Evolutionary conservation across 1,140 invertebrate species (phyloP).

Genomic region (Tribolium madens): DNA sequence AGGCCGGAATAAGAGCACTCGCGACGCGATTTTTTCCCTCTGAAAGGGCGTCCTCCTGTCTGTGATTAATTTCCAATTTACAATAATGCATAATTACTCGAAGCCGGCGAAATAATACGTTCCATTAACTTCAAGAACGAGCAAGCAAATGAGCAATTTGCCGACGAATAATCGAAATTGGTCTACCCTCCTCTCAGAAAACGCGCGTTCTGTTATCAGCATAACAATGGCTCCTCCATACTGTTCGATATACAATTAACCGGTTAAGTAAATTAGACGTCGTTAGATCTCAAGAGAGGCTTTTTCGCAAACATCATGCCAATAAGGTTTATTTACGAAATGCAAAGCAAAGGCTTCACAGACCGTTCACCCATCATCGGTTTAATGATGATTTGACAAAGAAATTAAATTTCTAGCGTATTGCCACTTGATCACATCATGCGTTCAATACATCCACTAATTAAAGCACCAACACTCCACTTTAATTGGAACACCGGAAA

Average conservation of each 20-base stretch:
- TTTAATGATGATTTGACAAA: conserved; percentile 16
- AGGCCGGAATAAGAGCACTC: conserved; percentile 25
- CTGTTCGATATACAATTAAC: conserved; percentile 36
- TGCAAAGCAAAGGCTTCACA: background rate
- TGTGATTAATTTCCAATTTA: conserved; percentile 41
- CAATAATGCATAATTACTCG: conserved; percentile 36
- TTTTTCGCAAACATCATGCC: conserved; percentile 15
- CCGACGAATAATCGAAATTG: conserved; percentile 33
- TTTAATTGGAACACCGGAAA: conserved; percentile 34
- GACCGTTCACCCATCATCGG: conserved; percentile 1
- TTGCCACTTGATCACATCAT: conserved; percentile 30
- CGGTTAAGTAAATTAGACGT: conserved; percentile 33
- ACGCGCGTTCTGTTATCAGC: conserved; percentile 31
- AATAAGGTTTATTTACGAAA: conserved; percentile 12
- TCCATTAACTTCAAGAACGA: conserved; percentile 41
- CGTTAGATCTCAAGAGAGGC: conserved; percentile 2
- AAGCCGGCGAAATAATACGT: conserved; percentile 41
- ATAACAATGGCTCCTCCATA: conserved; percentile 29
- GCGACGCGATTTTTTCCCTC: background rate
- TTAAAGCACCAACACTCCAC: conserved; percentile 20
- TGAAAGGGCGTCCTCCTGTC: background rate
- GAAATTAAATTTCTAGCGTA: conserved; percentile 21
- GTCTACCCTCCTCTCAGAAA: conserved; percentile 29
- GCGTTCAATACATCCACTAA: conserved; percentile 18
- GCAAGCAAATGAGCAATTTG: conserved; percentile 41